Evolutionary conservation across 2,113 vertebrate species (phyloP), one percentile per base, ranked within the genome.

Genomic region (Ivindomyrus marchei): DNA sequence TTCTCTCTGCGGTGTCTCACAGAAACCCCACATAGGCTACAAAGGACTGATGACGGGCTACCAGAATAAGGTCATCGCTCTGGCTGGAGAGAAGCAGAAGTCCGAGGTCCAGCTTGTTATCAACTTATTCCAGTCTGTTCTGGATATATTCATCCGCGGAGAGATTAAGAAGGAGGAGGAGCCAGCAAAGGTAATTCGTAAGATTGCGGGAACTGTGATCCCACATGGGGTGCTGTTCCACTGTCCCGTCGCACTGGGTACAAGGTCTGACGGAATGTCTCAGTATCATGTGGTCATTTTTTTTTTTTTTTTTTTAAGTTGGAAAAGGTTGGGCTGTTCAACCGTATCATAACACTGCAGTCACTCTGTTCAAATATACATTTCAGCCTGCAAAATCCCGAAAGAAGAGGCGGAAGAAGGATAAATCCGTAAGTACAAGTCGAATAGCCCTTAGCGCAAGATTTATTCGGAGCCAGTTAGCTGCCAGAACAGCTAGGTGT

Each of bases 371-470:
- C 27, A 77, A 74, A 88, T 92, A 31, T 47, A 50, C 53, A 27
- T 94, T 90, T 88, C 94, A 98, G 97, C 97, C 96, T 52, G 94
- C 95, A 88, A 99, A 99, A 96, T 93, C 97, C 3, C 96, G 97
- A 89, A 99, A 99, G 94, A 99, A 98, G 94, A 98, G 98, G 90
- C 94, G 97, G 90, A 99, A 99, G 91, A 98, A 98, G 88, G 97
- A 97, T 15, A 98, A 97, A 62, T 95, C 94, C 49, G 98, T 99
- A 94, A 98, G 97, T 97, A 45, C 90, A 47, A 53, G 13, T 11
- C 5, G 24, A 3, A 3, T 66, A 36, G 58, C 58, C 21, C 42
- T 84, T 19, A 19, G 15, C 8, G 1, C n/a, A 11, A 85, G 21
- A 85, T 3, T 85, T 21, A 3, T 39, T 83, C 19, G 1, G 8